Evolutionary conservation across 2,797 vertebrate genomes (phyloP).

Genomic region (Acipenser ruthenus): DNA sequence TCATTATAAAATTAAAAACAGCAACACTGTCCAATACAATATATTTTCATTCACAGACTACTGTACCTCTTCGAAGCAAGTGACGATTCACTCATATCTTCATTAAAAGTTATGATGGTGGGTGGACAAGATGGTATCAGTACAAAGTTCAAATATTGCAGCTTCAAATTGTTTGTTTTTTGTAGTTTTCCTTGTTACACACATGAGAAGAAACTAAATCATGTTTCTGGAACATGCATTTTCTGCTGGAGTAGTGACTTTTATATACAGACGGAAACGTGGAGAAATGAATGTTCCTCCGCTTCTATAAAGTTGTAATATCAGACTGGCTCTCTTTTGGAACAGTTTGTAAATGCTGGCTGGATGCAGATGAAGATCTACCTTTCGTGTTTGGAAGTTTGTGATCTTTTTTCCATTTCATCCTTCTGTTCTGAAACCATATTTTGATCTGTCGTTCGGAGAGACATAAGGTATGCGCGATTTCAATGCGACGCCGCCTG

Average conservation of each 20-base stretch:
- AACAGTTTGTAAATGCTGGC: constrained; percentile 77
- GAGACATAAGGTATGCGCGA: constrained; percentile 92
- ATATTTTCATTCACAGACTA: constrained; percentile 44
- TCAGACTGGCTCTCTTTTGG: constrained; percentile 93
- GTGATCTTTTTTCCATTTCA: constrained; percentile 99
- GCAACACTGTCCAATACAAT: constrained; percentile 30
- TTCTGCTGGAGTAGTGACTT: constrained; percentile 66
- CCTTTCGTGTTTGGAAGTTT: constrained; percentile 98
- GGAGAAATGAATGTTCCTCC: constrained; percentile 28
- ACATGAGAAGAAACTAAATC: constrained; percentile 62
- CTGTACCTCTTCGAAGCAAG: constrained; percentile 40
- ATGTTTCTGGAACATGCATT: constrained; percentile 75
- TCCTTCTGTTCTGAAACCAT: constrained; percentile 98
- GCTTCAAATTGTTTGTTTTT: constrained; percentile 39
- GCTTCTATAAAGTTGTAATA: constrained; percentile 81
- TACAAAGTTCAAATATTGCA: constrained; percentile 52
- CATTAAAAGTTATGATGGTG: constrained; percentile 48
- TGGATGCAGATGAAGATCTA: constrained; percentile 75
- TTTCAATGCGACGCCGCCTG: constrained; percentile 93
- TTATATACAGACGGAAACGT: constrained; percentile 61
- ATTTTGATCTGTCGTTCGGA: constrained; percentile 99
- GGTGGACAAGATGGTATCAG: constrained; percentile 31
- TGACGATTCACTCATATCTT: constrained; percentile 34
- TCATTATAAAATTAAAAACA: constrained; percentile 46
- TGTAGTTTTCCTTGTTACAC: constrained; percentile 38